phyloP scores from a whole-genome alignment of 2,113 vertebrate species.

The Cettia cetti region DNA sequence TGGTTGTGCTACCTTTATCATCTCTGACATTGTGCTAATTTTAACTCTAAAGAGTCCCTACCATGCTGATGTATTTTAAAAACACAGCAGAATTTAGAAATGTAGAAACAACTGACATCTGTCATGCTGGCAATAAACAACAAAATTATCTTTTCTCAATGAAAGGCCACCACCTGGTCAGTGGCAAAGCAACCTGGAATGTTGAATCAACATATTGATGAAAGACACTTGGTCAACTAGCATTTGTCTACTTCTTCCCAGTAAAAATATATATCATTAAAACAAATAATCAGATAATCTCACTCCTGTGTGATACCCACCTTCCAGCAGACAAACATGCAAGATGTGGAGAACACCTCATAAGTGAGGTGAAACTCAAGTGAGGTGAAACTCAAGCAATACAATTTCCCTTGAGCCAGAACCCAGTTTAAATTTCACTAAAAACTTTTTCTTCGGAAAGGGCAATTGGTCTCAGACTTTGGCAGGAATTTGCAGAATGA shows the following conservation, averaged over 20 bases:
- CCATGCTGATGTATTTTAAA: background rate
- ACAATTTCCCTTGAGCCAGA: background rate
- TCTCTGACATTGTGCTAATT: background rate
- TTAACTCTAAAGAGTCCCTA: background rate
- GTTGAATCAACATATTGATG: background rate
- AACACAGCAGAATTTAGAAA: background rate
- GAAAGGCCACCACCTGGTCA: background rate
- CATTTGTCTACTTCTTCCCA: background rate
- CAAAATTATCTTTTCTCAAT: background rate
- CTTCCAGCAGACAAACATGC: fast-evolving
- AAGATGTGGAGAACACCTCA: fast-evolving
- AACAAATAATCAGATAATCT: background rate
- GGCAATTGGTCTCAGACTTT: background rate
- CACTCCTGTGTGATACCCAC: background rate
- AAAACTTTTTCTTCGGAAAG: background rate
- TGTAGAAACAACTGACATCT: background rate
- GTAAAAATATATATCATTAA: background rate
- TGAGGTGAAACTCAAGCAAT: background rate
- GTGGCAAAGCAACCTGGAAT: background rate
- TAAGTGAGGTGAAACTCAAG: fast-evolving
- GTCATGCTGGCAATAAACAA: background rate
- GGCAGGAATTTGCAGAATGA: background rate
- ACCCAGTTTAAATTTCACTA: background rate
- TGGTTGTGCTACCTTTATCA: background rate
- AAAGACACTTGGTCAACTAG: background rate